Conservation (phyloP, 2,113 vertebrate species). For the Podocnemis expansa region DNA sequence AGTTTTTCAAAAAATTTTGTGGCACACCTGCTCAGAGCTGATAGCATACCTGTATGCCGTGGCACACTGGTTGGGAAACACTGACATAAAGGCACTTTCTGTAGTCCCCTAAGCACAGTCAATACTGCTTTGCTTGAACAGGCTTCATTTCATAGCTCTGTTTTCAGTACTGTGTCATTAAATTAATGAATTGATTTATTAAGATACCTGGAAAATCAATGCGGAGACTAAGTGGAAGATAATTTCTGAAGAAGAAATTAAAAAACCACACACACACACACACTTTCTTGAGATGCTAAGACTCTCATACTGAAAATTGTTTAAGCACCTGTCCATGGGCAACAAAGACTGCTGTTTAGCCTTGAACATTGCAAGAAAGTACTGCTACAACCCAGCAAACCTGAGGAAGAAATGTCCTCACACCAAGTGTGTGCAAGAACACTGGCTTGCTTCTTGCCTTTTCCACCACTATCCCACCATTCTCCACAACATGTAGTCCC, state of each 20-base stretch:
- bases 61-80: too few relatives aligned
- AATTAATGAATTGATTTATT: neutral
- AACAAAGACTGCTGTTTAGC: neutral
- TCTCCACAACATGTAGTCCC: too few relatives aligned
- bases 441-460: too few relatives aligned
- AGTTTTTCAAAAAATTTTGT: too few relatives aligned
- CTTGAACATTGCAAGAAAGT: neutral
- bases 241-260: neutral
- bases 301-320: neutral
- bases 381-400: neutral
- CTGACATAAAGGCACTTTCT: neutral
- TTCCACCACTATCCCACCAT: too few relatives aligned
- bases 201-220: neutral
- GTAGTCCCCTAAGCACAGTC: neutral
- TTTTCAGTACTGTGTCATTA: neutral
- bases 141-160: neutral
- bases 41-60: too few relatives aligned
- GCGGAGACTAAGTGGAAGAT: neutral
- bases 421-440: neutral
- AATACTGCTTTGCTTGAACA: conserved; percentile 5
- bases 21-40: too few relatives aligned
- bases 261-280: too few relatives aligned
- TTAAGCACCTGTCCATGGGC: neutral
- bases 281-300: neutral
- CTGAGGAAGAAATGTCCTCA: neutral